Conservation (phyloP, 2,888 invertebrate species). For the Dolichomitus sp. region DNA sequence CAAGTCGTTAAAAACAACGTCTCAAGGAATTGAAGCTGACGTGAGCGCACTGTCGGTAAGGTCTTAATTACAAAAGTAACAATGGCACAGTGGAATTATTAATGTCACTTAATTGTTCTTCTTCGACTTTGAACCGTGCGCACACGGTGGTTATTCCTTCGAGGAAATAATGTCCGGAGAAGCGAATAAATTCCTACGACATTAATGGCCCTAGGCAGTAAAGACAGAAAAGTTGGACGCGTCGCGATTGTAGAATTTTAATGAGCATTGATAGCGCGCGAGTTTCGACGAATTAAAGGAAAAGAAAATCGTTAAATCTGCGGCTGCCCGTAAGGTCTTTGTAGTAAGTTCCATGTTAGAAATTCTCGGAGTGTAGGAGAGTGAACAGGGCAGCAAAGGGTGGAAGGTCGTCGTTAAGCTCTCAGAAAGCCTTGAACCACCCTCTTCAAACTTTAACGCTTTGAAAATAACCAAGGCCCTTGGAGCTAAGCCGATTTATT, state of each 20-base stretch:
- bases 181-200: constrained; percentile 57
- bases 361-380: constrained; percentile 44
- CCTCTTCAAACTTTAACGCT: constrained; percentile 51
- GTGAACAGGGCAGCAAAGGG: constrained; percentile 19
- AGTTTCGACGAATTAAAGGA: constrained; percentile 38
- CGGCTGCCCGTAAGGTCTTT: neutral
- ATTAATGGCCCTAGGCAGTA: constrained; percentile 39
- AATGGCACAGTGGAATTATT: constrained; percentile 62
- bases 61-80: constrained; percentile 59
- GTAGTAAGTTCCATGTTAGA: constrained; percentile 27
- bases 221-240: constrained; percentile 45
- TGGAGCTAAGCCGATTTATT: constrained; percentile 57
- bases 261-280: constrained; percentile 40
- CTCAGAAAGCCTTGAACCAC: constrained; percentile 39
- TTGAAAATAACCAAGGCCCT: constrained; percentile 47
- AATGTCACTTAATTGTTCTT: constrained; percentile 63
- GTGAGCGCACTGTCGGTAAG: constrained; percentile 20
- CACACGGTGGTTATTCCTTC: constrained; percentile 30
- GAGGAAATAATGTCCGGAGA: constrained; percentile 32
- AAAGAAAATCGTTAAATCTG: constrained; percentile 47
- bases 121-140: constrained; percentile 45
- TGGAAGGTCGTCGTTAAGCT: constrained; percentile 49
- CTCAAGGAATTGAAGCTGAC: constrained; percentile 35
- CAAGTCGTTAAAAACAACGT: constrained; percentile 51
- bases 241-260: constrained; percentile 53